phyloP scores from a whole-genome alignment of 1,140 invertebrate species.

The Copidosoma floridanum region DNA sequence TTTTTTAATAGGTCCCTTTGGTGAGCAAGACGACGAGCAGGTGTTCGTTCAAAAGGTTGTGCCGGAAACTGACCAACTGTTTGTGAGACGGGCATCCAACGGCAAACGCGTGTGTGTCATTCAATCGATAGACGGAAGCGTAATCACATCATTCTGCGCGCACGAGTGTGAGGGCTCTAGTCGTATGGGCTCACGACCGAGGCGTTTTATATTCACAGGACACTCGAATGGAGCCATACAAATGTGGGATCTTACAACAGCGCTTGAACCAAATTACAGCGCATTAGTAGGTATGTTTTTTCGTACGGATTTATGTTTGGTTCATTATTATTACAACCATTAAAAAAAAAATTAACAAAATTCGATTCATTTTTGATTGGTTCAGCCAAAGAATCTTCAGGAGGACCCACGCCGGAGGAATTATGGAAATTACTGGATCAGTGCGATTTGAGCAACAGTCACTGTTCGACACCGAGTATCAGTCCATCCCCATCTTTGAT shows the following conservation, averaged over 20 bases:
- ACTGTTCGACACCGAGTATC: slow-evolving; percentile 81
- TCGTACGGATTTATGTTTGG: neutral
- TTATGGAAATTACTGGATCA: slow-evolving; percentile 87
- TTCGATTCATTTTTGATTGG: slow-evolving; percentile 13
- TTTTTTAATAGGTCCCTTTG: slow-evolving; percentile 94
- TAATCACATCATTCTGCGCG: slow-evolving; percentile 93
- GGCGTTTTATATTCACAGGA: slow-evolving; percentile 91
- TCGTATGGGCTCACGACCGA: slow-evolving; percentile 85
- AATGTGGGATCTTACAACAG: slow-evolving; percentile 98
- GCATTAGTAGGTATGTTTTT: slow-evolving; percentile 37
- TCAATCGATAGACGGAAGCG: slow-evolving; percentile 89
- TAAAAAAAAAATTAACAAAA: neutral
- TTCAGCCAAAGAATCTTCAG: slow-evolving; percentile 57
- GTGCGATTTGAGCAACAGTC: slow-evolving; percentile 85
- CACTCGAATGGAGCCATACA: slow-evolving; percentile 93
- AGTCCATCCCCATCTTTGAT: slow-evolving; percentile 73
- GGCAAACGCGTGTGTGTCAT: slow-evolving; percentile 95
- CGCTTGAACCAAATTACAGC: slow-evolving; percentile 78
- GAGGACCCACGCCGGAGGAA: slow-evolving; percentile 88
- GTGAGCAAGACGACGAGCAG: slow-evolving; percentile 96
- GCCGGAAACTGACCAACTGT: slow-evolving; percentile 92
- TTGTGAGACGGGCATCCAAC: slow-evolving; percentile 91
- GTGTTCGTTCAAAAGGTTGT: slow-evolving; percentile 98
- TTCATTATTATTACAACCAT: neutral
- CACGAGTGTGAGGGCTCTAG: slow-evolving; percentile 95